phyloP scores from a whole-genome alignment of 1,140 invertebrate genomes.

The Amyelois transitella region DNA sequence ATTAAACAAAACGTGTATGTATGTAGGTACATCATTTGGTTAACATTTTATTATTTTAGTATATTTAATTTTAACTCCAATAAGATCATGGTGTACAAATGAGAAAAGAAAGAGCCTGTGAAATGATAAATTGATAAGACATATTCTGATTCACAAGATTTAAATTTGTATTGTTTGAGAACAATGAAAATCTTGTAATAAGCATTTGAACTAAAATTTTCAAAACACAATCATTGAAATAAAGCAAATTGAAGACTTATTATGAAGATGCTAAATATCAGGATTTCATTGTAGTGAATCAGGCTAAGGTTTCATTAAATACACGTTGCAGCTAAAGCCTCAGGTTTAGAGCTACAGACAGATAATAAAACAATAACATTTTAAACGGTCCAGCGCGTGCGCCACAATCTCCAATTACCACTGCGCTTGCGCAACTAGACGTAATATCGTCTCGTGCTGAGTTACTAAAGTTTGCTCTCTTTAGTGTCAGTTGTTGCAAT shows the following conservation, averaged over 20 bases:
- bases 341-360: conserved; percentile 4
- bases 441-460: conserved; percentile 30
- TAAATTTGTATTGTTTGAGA: background rate
- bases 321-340: background rate
- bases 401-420: conserved; percentile 3
- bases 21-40: too few relatives aligned
- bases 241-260: background rate
- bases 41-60: too few relatives aligned
- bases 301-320: background rate
- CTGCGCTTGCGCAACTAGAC: conserved; percentile 20
- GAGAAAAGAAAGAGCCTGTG: background rate
- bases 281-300: background rate
- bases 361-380: conserved; percentile 10
- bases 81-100: too few relatives aligned
- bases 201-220: too few relatives aligned
- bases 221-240: background rate
- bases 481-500: background rate
- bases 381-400: conserved; percentile 13
- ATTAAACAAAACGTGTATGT: too few relatives aligned
- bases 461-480: background rate
- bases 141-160: background rate
- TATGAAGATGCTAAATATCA: background rate
- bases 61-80: too few relatives aligned
- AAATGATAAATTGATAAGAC: too few relatives aligned
- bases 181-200: too few relatives aligned